These are phyloP conservation scores for Mionectes olivaceus DNA, from an alignment of 2,797 vertebrate genomes.

Conservation along the genomic window DNA sequence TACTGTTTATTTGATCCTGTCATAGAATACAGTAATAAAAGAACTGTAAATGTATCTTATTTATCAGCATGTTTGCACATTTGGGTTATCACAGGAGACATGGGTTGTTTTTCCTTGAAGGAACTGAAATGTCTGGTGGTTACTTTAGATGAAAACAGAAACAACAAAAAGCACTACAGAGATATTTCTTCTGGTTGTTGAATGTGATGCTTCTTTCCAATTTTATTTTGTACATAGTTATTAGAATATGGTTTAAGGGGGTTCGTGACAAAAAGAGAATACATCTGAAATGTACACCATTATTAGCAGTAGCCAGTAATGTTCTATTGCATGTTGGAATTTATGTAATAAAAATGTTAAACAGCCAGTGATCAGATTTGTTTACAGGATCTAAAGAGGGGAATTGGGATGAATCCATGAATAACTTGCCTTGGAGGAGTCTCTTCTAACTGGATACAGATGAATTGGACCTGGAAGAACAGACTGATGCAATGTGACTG, in stretches of 20 bases:
- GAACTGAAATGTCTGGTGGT: conserved; percentile 73
- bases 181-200: conserved; percentile 61
- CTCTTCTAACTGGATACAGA: conserved; percentile 60
- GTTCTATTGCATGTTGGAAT: conserved; percentile 45
- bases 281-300: conserved; percentile 75
- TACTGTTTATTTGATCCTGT: conserved; percentile 77
- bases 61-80: conserved; percentile 71
- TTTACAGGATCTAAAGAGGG: conserved; percentile 57
- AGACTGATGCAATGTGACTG: conserved; percentile 43
- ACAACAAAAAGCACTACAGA: conserved; percentile 62
- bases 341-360: conserved; percentile 64
- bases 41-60: conserved; percentile 74
- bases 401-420: conserved; percentile 55
- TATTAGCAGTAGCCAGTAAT: conserved; percentile 72
- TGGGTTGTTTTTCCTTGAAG: conserved; percentile 58
- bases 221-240: conserved; percentile 75
- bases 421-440: conserved; percentile 61
- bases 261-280: conserved; percentile 76
- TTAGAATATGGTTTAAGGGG: conserved; percentile 80
- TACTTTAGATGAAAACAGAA: conserved; percentile 74
- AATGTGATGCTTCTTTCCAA: conserved; percentile 72
- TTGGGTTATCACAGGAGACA: conserved; percentile 73
- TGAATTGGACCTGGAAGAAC: conserved; percentile 39
- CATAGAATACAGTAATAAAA: conserved; percentile 75
- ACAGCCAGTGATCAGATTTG: conserved; percentile 56